Percentiles rank a stretch among this genome's conserved stretches.
Evolutionary conservation across 1,140 invertebrate species (phyloP).

Genomic region (Globodera ellingtonae): DNA sequence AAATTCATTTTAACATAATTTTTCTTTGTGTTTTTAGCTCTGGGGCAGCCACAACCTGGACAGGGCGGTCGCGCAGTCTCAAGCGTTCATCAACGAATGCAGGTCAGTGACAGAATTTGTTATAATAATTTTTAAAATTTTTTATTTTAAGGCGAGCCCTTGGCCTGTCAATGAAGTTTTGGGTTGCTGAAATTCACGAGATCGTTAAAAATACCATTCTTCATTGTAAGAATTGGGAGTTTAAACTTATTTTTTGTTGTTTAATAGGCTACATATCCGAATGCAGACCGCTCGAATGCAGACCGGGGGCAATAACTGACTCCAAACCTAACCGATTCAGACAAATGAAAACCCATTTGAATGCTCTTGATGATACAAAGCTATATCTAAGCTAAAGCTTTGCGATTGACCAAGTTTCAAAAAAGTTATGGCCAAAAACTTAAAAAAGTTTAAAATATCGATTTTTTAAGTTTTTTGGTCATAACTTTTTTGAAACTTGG

Average conservation of each 20-base stretch:
- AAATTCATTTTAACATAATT: background rate
- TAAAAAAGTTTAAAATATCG: no score
- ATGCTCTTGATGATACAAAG: no score
- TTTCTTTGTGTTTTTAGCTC: constrained; percentile 51
- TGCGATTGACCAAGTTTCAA: no score
- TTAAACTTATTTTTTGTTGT: background rate
- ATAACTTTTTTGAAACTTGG: no score
- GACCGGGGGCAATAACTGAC: no score
- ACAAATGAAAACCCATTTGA: no score
- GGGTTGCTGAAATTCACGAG: constrained; percentile 65
- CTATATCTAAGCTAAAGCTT: no score
- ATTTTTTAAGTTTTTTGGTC: no score
- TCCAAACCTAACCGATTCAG: no score
- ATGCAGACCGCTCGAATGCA: no score
- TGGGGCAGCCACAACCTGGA: constrained; percentile 65
- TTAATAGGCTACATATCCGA: no score
- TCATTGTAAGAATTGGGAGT: constrained; percentile 49
- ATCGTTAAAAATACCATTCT: constrained; percentile 65
- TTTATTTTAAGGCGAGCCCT: constrained; percentile 51
- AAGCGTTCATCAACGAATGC: constrained; percentile 64
- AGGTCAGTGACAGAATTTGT: constrained; percentile 4
- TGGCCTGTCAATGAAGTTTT: constrained; percentile 65
- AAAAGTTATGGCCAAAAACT: no score
- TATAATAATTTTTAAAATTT: background rate
- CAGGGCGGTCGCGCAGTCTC: constrained; percentile 62